Evolutionary conservation across 2,113 vertebrate genomes (phyloP).

Genomic region (Tragelaphus strepsiceros): DNA sequence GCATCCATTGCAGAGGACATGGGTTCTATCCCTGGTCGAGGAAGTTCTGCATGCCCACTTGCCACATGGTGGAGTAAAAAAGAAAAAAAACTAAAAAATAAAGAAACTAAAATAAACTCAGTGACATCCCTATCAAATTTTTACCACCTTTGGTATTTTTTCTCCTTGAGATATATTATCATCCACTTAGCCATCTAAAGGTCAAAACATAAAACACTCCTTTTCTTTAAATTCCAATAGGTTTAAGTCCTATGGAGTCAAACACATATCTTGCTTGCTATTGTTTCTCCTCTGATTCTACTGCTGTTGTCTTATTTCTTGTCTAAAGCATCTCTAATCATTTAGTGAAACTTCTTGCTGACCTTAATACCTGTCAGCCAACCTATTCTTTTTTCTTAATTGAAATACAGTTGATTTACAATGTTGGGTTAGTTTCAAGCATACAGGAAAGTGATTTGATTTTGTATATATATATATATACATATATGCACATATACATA

Average conservation of each 20-base stretch:
- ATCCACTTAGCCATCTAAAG: not conserved
- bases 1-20: not conserved
- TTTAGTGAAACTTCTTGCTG: not conserved
- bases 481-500: not conserved
- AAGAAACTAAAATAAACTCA: not conserved
- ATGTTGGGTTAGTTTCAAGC: not conserved
- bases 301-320: not conserved
- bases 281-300: not conserved
- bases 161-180: not conserved
- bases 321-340: not conserved
- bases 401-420: not conserved
- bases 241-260: not conserved
- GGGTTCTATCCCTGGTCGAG: not conserved
- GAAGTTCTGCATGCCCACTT: not conserved
- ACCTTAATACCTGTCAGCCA: not conserved
- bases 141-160: not conserved
- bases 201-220: not conserved
- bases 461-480: not conserved
- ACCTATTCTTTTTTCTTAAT: not conserved
- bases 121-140: not conserved
- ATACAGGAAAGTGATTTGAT: not conserved
- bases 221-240: not conserved
- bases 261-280: not conserved
- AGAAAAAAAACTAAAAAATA: not conserved
- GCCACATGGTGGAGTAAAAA: not conserved